These are phyloP conservation scores for Bubo scandiacus DNA, from an alignment of 2,113 vertebrate species.

Conservation along the genomic window DNA sequence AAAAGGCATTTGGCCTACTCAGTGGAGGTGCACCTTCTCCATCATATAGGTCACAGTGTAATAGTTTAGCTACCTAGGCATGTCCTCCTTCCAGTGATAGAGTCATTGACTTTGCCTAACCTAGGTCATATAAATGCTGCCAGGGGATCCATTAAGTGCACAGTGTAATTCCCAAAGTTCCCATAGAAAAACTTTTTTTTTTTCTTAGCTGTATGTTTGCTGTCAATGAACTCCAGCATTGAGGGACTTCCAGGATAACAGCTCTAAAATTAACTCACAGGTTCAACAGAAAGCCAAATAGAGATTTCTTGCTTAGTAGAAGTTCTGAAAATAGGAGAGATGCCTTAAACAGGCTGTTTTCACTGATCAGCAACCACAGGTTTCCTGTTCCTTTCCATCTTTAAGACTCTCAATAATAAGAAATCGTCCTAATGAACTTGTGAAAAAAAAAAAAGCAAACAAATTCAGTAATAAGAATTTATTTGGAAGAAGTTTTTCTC, in stretches of 20 bases:
- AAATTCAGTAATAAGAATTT: neutral
- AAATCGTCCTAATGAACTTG: neutral
- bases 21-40: neutral
- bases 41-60: neutral
- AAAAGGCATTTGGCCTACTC: neutral
- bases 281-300: neutral
- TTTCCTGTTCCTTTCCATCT: neutral
- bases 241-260: neutral
- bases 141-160: neutral
- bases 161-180: neutral
- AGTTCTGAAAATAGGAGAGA: neutral
- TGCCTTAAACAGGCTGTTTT: neutral
- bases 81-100: neutral
- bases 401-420: neutral
- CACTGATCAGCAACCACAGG: neutral
- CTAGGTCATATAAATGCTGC: neutral
- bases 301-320: neutral
- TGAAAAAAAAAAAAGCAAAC: neutral
- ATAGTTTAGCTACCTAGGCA: neutral
- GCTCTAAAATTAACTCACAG: neutral
- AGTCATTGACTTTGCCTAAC: neutral
- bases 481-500: neutral
- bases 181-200: fast-evolving
- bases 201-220: neutral
- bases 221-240: neutral